These are phyloP conservation scores for Notodonta ziczac DNA, from an alignment of 2,888 invertebrate genomes.

Conservation along the genomic window DNA sequence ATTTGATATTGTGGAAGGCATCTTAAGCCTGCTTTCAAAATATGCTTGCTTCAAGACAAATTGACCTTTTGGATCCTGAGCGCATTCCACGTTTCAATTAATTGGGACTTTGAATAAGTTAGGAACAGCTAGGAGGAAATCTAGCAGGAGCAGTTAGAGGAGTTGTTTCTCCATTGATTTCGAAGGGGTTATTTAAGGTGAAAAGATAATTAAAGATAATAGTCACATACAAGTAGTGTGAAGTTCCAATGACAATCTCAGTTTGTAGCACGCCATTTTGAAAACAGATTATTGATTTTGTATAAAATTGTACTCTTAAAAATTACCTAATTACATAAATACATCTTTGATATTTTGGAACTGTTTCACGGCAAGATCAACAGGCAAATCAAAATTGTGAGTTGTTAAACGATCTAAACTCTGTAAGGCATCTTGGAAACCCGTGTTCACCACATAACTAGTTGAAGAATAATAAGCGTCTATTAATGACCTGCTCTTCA, in stretches of 20 bases:
- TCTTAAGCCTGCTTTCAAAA: slow-evolving; percentile 36
- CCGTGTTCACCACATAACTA: slow-evolving; percentile 98
- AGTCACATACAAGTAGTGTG: too few relatives aligned
- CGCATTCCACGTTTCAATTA: too few relatives aligned
- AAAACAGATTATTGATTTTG: slow-evolving; percentile 50
- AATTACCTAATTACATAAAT: slow-evolving; percentile 86
- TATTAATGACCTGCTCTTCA: slow-evolving; percentile 92
- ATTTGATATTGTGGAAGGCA: slow-evolving; percentile 57
- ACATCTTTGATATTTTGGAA: slow-evolving; percentile 99
- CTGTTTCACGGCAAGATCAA: slow-evolving; percentile 97
- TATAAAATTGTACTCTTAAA: slow-evolving; percentile 67
- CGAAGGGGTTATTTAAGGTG: too few relatives aligned
- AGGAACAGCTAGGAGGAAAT: too few relatives aligned
- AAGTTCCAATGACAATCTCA: too few relatives aligned
- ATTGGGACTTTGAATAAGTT: too few relatives aligned
- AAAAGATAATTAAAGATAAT: too few relatives aligned
- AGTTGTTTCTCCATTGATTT: too few relatives aligned
- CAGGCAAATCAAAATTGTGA: slow-evolving; percentile 96
- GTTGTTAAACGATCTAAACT: slow-evolving; percentile 94
- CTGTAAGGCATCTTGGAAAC: slow-evolving; percentile 97
- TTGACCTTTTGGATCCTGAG: too few relatives aligned
- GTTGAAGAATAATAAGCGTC: slow-evolving; percentile 94
- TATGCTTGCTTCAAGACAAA: slow-evolving; percentile 10
- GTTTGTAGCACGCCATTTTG: slow-evolving; percentile 23
- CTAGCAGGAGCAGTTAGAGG: too few relatives aligned